Evolutionary conservation across 2,797 vertebrate species (phyloP).

Genomic region (Hoplostethus mediterraneus): DNA sequence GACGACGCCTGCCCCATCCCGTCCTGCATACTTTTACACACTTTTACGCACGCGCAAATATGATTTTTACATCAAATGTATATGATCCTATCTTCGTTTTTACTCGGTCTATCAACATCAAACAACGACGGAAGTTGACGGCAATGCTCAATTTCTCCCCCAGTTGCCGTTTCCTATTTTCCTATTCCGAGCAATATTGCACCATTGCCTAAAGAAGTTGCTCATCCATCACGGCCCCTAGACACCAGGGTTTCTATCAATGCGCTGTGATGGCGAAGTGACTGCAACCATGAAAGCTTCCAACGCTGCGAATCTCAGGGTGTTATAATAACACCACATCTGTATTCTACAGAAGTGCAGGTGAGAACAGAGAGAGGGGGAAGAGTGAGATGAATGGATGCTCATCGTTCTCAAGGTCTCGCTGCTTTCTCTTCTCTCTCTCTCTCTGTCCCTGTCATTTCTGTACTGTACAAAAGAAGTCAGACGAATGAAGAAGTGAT

Average conservation of each 20-base stretch:
- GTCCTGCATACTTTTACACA: too few relatives aligned
- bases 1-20: too few relatives aligned
- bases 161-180: slow-evolving; percentile 1
- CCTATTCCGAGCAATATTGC: slow-evolving; percentile 58
- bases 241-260: slow-evolving; percentile 65
- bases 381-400: slow-evolving; percentile 26
- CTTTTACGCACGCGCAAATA: too few relatives aligned
- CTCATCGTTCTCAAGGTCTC: slow-evolving; percentile 43
- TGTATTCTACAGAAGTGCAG: slow-evolving; percentile 37
- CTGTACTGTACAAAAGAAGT: slow-evolving; percentile 16
- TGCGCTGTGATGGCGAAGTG: slow-evolving; percentile 47
- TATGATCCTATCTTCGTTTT: too few relatives aligned
- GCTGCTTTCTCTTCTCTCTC: slow-evolving; percentile 21
- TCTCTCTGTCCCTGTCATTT: slow-evolving; percentile 7
- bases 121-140: too few relatives aligned
- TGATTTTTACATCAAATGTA: too few relatives aligned
- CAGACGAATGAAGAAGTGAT: slow-evolving; percentile 22
- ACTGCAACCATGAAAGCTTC: too few relatives aligned
- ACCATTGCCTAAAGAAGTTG: slow-evolving; percentile 29
- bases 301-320: too few relatives aligned
- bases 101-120: too few relatives aligned
- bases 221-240: slow-evolving; percentile 60
- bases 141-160: background rate
- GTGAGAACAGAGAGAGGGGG: background rate
- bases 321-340: slow-evolving; percentile 46